Conservation (phyloP, 2,113 vertebrate species). For the Phalacrocorax aristotelis region DNA sequence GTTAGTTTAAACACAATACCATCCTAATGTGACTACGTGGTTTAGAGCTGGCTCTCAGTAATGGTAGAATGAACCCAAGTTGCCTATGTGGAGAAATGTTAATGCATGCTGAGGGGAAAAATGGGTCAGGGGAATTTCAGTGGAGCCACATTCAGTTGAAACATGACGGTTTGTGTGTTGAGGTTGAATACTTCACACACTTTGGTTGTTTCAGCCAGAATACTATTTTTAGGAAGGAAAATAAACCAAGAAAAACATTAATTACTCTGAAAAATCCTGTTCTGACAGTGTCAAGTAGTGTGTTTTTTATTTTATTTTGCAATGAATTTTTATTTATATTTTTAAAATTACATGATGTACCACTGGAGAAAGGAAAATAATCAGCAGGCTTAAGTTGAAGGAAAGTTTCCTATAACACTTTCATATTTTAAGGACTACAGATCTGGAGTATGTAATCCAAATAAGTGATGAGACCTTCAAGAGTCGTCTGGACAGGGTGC, state of each 20-base stretch:
- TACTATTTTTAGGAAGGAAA: background rate
- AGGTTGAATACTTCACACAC: background rate
- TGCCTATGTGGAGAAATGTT: background rate
- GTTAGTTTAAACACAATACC: background rate
- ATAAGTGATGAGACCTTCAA: background rate
- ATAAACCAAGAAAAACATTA: background rate
- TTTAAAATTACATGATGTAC: fast-evolving
- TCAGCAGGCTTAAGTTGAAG: background rate
- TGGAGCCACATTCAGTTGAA: background rate
- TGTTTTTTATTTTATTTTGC: background rate
- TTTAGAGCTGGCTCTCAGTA: background rate
- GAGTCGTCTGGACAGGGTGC: too few species aligned
- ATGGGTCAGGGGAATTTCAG: background rate
- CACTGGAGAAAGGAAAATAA: background rate
- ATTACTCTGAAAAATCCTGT: background rate
- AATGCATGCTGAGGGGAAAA: background rate
- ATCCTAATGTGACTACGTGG: fast-evolving
- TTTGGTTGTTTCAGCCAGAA: background rate
- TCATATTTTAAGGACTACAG: background rate
- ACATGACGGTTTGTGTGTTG: background rate
- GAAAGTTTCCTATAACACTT: background rate
- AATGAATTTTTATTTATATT: background rate
- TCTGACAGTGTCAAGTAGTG: background rate
- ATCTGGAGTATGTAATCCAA: background rate
- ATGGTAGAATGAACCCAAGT: background rate